phyloP scores from a whole-genome alignment of 2,113 vertebrate species.

The Protobothrops mucrosquamatus region DNA sequence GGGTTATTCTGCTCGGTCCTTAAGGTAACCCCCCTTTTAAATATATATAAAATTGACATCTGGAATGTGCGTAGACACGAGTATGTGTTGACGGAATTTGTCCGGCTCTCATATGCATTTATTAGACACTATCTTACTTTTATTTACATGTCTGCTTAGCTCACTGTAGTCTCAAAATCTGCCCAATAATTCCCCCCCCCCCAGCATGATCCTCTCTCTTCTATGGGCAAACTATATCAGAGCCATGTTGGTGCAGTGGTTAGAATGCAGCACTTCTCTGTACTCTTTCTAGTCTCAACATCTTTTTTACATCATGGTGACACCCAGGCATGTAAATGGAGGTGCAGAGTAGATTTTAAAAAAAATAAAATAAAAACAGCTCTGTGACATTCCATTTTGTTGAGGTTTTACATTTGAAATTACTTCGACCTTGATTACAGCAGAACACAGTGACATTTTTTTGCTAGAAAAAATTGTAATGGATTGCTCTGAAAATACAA shows the following conservation, averaged over 20 bases:
- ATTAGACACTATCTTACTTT: neutral
- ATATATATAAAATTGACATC: neutral
- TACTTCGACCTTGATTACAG: neutral
- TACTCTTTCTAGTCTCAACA: too few species aligned
- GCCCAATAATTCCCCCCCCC: too few species aligned
- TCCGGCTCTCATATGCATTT: neutral
- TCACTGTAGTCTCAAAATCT: neutral
- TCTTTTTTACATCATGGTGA: too few species aligned
- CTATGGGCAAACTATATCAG: neutral
- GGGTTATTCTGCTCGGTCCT: neutral
- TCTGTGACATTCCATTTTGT: neutral
- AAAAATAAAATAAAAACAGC: neutral
- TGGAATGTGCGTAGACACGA: neutral
- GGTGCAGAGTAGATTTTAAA: neutral
- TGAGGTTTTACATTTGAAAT: neutral
- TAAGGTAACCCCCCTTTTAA: neutral
- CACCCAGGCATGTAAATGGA: neutral
- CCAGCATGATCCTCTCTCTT: neutral
- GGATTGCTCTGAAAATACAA: neutral
- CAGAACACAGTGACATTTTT: neutral
- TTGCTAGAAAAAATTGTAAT: neutral
- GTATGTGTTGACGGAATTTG: neutral
- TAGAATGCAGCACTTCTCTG: too few species aligned
- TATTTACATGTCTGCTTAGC: neutral
- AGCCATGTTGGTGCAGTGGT: neutral